Conservation (phyloP, 2,797 vertebrate species). For the Mormyrus proboscirostris region DNA sequence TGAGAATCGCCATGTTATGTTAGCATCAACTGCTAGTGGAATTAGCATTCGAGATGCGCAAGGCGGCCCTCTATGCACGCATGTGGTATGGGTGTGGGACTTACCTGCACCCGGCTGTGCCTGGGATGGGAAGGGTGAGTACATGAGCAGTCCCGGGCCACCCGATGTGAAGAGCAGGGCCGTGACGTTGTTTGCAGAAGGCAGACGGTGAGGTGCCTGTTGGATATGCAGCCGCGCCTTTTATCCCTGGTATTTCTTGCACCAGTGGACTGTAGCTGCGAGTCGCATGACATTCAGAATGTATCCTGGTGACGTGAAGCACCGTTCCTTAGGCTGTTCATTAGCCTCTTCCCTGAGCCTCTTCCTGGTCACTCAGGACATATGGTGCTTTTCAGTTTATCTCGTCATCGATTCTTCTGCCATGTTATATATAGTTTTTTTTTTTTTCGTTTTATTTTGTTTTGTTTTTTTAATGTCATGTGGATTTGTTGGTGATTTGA, state of each 20-base stretch:
- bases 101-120: background rate
- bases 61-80: background rate
- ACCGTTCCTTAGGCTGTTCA: background rate
- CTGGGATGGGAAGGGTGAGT: background rate
- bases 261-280: background rate
- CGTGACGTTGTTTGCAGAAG: too few relatives aligned
- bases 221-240: background rate
- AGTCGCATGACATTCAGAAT: background rate
- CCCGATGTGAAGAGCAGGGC: background rate
- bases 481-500: background rate
- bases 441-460: background rate
- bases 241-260: background rate
- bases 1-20: background rate
- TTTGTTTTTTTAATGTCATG: background rate
- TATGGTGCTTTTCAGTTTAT: slow-evolving; percentile 7
- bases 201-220: background rate
- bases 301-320: background rate
- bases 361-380: background rate
- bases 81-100: background rate
- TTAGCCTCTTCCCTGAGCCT: background rate
- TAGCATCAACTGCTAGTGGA: background rate
- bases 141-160: background rate
- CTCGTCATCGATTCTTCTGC: background rate
- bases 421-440: background rate
- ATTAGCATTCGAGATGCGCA: background rate